Evolutionary conservation across 2,888 invertebrate species (phyloP).

Genomic region (Dolichopus griseipennis): DNA sequence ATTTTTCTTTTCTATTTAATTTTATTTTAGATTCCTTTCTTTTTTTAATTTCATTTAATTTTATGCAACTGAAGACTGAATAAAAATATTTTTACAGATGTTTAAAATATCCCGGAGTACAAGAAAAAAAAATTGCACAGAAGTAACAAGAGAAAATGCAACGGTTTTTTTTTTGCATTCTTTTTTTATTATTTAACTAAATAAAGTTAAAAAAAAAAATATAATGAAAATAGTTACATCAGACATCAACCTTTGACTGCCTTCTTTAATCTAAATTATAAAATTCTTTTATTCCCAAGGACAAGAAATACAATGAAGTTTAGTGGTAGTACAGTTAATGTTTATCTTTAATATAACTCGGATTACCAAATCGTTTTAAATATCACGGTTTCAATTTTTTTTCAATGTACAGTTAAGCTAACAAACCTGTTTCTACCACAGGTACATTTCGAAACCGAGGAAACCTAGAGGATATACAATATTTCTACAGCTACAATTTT

Average conservation of each 20-base stretch:
- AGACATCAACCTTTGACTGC: slow-evolving; percentile 3
- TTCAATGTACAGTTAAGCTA: too few species aligned
- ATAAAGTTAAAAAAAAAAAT: neutral
- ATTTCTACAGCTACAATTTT: too few species aligned
- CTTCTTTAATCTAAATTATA: neutral
- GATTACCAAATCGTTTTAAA: too few species aligned
- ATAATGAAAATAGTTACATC: neutral
- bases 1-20: neutral
- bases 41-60: neutral
- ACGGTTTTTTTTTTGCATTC: neutral
- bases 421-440: too few species aligned
- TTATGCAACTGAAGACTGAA: neutral
- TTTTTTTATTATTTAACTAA: neutral
- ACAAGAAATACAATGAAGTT: neutral
- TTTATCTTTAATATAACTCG: too few species aligned
- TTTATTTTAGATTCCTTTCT: neutral
- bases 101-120: neutral
- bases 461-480: too few species aligned
- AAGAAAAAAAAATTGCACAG: neutral
- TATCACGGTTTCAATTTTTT: too few species aligned
- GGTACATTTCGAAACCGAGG: too few species aligned
- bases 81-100: neutral
- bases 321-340: too few species aligned
- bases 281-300: neutral
- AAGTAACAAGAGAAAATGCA: neutral